A percentile compares a stretch with the other conserved stretches of the same genome.
Conservation (phyloP, 2,797 vertebrate genomes). For the Presbytis comata region DNA sequence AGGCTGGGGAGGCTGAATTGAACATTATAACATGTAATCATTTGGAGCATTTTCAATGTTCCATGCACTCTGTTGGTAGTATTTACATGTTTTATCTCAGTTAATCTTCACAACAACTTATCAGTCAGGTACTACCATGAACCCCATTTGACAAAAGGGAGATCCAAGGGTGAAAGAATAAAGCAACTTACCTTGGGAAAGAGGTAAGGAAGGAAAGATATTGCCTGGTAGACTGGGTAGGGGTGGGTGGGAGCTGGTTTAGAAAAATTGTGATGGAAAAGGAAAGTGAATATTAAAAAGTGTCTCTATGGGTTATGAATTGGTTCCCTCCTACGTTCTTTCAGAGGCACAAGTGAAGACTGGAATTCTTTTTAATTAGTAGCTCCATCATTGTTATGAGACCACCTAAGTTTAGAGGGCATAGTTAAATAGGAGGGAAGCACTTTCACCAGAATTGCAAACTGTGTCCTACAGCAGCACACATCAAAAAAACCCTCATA, state of each 20-base stretch:
- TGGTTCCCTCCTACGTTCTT: slow-evolving; percentile 38
- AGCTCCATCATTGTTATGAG: slow-evolving; percentile 32
- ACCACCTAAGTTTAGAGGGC: slow-evolving; percentile 10
- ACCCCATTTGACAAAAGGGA: not conserved
- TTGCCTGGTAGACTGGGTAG: not conserved
- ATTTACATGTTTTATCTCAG: not conserved
- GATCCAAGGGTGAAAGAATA: not conserved
- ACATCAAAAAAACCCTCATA: not conserved
- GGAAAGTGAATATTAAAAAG: not conserved
- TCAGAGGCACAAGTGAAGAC: slow-evolving; percentile 10
- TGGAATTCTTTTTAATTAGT: slow-evolving; percentile 52
- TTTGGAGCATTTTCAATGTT: not conserved
- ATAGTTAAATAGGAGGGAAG: slow-evolving; percentile 6
- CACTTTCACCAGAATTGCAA: slow-evolving; percentile 18
- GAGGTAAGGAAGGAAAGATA: not conserved
- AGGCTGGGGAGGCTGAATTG: not conserved
- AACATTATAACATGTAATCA: not conserved
- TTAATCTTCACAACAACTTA: not conserved
- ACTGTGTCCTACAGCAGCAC: not conserved
- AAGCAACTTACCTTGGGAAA: not conserved
- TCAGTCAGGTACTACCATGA: not conserved
- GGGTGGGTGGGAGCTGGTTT: not conserved
- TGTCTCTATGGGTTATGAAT: slow-evolving; percentile 8
- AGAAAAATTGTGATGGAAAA: not conserved
- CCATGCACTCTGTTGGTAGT: not conserved